Base-by-base conservation (phyloP, 2,888 invertebrate species). In the Vandiemenella viatica region DNA sequence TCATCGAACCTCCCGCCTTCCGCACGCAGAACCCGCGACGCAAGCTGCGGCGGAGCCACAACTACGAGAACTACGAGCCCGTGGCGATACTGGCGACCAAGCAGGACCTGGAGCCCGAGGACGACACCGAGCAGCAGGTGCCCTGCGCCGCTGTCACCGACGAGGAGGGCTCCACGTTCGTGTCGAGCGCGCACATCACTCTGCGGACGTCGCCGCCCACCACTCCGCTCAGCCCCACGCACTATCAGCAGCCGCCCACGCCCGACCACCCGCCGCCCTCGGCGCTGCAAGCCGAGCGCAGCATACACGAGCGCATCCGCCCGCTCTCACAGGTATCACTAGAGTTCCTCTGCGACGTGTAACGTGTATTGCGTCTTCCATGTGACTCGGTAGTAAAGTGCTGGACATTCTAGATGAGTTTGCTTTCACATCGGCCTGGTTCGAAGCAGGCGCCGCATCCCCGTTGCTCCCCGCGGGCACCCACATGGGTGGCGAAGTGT, bases 251-350 rank as follows among this genome's bases (percentile, higher is more conserved):
- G 67, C 91, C 92, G 10, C 89, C 92, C 8, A 93, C 92, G 10
- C 92, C 92, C 0, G 91, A 92, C 58, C 91, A 91, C 68, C 91
- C 92, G 4, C 92, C 93, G 1, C 93, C 93, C 0, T 83, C 89
- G 8, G 89, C 92, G 4, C 75, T 78, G 60, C 88, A 90, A 58
- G 92, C 93, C 0, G 86, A 89, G 67, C 80, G 79, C 66, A 82
- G 84, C 60, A 93, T 93, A 60, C 85, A 89, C 63, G 86, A 89
- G 63, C 78, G 87, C 67, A 91, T 93, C 61, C 76, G 88, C 61
- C 90, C 90, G 17, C 68, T 89, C 50, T 88, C 87, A 70, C 87
- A 89, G 83, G 91, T 91, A 71, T 16, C 48, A n/a, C n/a, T n/a
- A n/a, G n/a, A n/a, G n/a, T n/a, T n/a, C n/a, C n/a, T n/a, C n/a